These are phyloP conservation scores for Drosophila buzzatii DNA, from an alignment of 2,888 invertebrate genomes.

Conservation along the genomic window DNA sequence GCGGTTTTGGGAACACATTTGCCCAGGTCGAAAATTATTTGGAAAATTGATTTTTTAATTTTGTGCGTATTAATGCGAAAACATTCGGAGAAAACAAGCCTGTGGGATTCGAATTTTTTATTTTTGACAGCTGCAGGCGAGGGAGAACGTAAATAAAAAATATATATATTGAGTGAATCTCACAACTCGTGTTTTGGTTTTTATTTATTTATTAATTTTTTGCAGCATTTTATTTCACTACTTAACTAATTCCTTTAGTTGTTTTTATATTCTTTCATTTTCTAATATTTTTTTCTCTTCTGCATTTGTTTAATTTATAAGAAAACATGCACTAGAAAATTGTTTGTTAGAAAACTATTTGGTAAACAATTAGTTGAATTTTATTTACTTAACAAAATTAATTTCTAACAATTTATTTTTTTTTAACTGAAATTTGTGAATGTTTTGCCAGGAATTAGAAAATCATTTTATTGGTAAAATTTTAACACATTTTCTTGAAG, in stretches of 20 bases:
- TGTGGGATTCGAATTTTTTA: conserved; percentile 4
- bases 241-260: conserved; percentile 68
- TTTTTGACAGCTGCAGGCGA: conserved; percentile 40
- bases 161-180: conserved; percentile 50
- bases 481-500: not conserved
- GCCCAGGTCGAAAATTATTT: conserved; percentile 58
- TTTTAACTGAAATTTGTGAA: conserved; percentile 14
- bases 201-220: conserved; percentile 16
- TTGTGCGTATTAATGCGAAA: conserved; percentile 63
- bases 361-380: conserved; percentile 43
- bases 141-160: conserved; percentile 4
- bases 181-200: conserved; percentile 49
- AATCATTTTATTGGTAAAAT: not conserved
- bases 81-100: conserved; percentile 10
- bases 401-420: not conserved
- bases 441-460: conserved; percentile 4
- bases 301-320: conserved; percentile 57
- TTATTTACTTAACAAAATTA: conserved; percentile 5
- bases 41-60: conserved; percentile 27
- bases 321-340: conserved; percentile 74
- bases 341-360: conserved; percentile 61
- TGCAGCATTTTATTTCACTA: conserved; percentile 71
- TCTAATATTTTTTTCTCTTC: conserved; percentile 16
- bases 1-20: conserved; percentile 79
- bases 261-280: conserved; percentile 15